These are phyloP conservation scores for Drosophila kokeensis DNA, from an alignment of 2,888 invertebrate genomes.

Conservation along the genomic window DNA sequence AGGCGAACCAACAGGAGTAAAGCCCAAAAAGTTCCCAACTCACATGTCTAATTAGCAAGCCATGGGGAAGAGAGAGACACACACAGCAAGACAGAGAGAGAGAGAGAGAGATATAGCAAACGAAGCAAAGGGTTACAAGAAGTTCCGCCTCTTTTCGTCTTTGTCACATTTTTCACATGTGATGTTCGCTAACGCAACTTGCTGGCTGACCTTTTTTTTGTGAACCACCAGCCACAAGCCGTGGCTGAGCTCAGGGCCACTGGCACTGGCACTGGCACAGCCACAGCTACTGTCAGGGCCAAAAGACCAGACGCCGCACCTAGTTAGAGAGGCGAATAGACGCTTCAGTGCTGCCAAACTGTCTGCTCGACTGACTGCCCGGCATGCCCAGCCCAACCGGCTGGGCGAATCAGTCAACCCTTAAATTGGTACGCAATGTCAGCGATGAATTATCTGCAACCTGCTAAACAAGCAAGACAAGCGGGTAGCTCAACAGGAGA, in stretches of 20 bases:
- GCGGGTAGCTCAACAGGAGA: conserved; percentile 31
- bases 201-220: conserved; percentile 73
- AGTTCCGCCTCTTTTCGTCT: background rate
- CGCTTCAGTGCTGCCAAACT: conserved; percentile 27
- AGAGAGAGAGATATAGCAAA: background rate
- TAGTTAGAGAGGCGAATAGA: conserved; percentile 52
- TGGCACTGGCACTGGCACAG: background rate
- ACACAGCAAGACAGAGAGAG: background rate
- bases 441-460: conserved; percentile 82
- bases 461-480: conserved; percentile 75
- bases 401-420: conserved; percentile 77
- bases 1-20: conserved; percentile 11
- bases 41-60: conserved; percentile 78
- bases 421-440: conserved; percentile 82
- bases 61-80: conserved; percentile 16
- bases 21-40: conserved; percentile 56
- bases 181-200: conserved; percentile 59
- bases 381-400: conserved; percentile 23
- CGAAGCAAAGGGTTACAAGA: conserved; percentile 30
- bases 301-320: conserved; percentile 63
- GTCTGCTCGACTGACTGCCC: conserved; percentile 21
- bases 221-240: conserved; percentile 74
- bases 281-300: background rate
- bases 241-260: conserved; percentile 52
- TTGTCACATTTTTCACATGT: conserved; percentile 47